These are phyloP conservation scores for Hypomecis atomaria DNA, from an alignment of 2,888 invertebrate species.

Conservation along the genomic window DNA sequence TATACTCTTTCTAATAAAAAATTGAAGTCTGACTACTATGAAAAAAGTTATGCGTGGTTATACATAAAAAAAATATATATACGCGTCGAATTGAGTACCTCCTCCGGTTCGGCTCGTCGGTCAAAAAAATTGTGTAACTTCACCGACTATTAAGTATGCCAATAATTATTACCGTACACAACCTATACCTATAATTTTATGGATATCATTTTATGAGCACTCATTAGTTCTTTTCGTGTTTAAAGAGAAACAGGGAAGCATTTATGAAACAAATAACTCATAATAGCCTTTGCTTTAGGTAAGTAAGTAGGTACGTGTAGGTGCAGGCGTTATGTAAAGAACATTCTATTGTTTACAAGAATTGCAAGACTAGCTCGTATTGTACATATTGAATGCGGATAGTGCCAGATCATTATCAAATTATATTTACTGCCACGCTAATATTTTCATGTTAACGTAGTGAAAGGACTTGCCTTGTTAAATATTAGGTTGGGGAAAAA, in stretches of 20 bases:
- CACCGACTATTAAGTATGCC: too few relatives aligned
- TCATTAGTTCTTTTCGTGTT: background rate
- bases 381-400: conserved; percentile 16
- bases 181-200: too few relatives aligned
- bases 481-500: too few relatives aligned
- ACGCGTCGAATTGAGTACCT: too few relatives aligned
- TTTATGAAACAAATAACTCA: conserved; percentile 3
- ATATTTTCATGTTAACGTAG: conserved; percentile 18
- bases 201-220: background rate
- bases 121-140: too few relatives aligned
- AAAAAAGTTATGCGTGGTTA: too few relatives aligned
- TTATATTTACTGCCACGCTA: conserved; percentile 21
- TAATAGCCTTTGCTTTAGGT: conserved; percentile 7
- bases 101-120: too few relatives aligned
- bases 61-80: too few relatives aligned
- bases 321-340: conserved; percentile 25
- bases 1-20: too few relatives aligned
- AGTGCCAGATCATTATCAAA: conserved; percentile 13
- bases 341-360: conserved; percentile 17
- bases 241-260: conserved; percentile 4
- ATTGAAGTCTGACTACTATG: too few relatives aligned
- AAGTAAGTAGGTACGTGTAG: conserved; percentile 25
- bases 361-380: conserved; percentile 16
- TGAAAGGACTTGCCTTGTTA: background rate
- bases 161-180: too few relatives aligned